Evolutionary conservation across 2,888 invertebrate species (phyloP).

Genomic region (Plebejus melissa): DNA sequence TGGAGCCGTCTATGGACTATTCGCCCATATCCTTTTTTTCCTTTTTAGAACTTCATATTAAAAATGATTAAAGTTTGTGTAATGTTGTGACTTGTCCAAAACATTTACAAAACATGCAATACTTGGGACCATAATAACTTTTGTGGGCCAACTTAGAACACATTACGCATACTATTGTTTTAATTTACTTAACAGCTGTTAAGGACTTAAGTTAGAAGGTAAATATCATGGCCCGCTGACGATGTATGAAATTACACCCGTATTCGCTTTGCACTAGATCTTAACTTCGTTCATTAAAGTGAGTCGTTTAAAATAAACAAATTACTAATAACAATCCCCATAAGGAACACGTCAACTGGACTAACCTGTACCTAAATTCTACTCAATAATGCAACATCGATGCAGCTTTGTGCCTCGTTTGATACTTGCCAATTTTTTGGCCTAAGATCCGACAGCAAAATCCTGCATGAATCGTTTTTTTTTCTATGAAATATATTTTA

Average conservation of each 20-base stretch:
- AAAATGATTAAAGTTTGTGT: no score
- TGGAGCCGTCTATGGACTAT: no score
- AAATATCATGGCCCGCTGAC: not conserved
- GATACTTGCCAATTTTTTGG: not conserved
- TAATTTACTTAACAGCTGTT: no score
- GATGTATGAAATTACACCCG: slow-evolving; percentile 5
- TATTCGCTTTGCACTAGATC: not conserved
- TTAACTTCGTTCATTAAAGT: not conserved
- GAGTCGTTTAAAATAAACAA: not conserved
- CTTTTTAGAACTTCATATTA: no score
- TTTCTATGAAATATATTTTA: no score
- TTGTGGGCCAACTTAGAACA: not conserved
- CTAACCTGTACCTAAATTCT: not conserved
- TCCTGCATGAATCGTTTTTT: no score
- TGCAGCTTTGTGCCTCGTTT: not conserved
- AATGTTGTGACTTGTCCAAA: not conserved
- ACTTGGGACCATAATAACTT: not conserved
- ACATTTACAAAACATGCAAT: not conserved
- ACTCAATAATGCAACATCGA: not conserved
- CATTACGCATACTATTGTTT: no score
- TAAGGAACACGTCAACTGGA: not conserved
- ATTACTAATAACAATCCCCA: not conserved
- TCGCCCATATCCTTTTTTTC: no score
- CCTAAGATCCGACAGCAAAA: no score
- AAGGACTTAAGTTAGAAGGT: not conserved